A percentile compares a stretch with the other conserved stretches of the same genome.
These are phyloP conservation scores for Holothuria leucospilota DNA, from an alignment of 53 echinoderm and acorn worm species.

Conservation along the genomic window DNA sequence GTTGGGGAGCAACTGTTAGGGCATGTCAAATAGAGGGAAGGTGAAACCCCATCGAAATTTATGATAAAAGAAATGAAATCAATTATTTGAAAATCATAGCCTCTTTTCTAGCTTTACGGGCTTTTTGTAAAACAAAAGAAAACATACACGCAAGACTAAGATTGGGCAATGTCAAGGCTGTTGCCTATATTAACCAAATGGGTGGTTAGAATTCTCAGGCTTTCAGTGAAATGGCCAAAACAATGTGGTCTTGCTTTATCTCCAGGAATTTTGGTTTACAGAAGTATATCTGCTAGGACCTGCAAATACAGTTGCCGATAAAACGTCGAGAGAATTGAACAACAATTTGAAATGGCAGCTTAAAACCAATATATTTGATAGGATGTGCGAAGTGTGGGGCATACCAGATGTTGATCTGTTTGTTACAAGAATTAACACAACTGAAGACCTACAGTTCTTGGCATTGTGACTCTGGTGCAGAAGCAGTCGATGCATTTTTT, in stretches of 20 bases:
- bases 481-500: constrained; percentile 50
- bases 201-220: constrained; percentile 52
- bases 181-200: constrained; percentile 59
- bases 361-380: constrained; percentile 22
- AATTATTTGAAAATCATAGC: constrained; percentile 50
- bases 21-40: constrained; percentile 29
- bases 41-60: constrained; percentile 25
- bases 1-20: constrained; percentile 55
- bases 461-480: constrained; percentile 60
- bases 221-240: constrained; percentile 65
- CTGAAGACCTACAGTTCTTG: constrained; percentile 47
- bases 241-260: constrained; percentile 57
- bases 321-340: constrained; percentile 58
- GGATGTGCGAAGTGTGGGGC: constrained; percentile 26
- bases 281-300: constrained; percentile 57
- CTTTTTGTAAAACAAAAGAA: constrained; percentile 26
- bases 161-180: constrained; percentile 41
- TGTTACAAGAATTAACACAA: constrained; percentile 65
- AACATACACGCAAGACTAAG: constrained; percentile 19
- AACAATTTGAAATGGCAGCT: constrained; percentile 65
- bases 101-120: constrained; percentile 35
- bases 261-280: constrained; percentile 52
- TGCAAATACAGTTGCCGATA: constrained; percentile 60
- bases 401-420: constrained; percentile 61
- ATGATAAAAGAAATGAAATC: constrained; percentile 32